These are phyloP conservation scores for Exocentrus adspersus DNA, from an alignment of 2,888 invertebrate species.

Conservation along the genomic window DNA sequence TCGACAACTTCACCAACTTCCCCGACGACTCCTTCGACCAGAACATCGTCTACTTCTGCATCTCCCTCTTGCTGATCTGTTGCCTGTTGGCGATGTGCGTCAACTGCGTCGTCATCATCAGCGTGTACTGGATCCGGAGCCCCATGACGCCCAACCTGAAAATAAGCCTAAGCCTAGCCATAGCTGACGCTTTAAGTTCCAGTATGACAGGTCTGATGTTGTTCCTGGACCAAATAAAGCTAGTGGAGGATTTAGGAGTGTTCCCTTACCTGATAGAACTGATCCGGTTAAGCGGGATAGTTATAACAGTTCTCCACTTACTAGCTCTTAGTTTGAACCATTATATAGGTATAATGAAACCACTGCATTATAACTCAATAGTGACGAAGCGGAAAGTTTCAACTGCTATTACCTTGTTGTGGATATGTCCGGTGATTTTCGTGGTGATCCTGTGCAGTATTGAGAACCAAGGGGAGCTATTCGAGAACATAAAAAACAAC, in stretches of 20 bases:
- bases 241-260: conserved; percentile 30
- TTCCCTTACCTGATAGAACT: conserved; percentile 59
- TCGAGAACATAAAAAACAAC: conserved; percentile 42
- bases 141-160: conserved; percentile 69
- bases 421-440: conserved; percentile 65
- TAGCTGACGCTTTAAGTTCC: conserved; percentile 69
- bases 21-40: conserved; percentile 25
- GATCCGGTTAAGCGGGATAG: conserved; percentile 68
- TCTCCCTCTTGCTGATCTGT: conserved; percentile 62
- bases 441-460: conserved; percentile 63
- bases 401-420: conserved; percentile 65
- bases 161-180: conserved; percentile 69
- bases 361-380: conserved; percentile 71
- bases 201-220: conserved; percentile 62
- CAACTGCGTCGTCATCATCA: conserved; percentile 67
- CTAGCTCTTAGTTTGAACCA: conserved; percentile 73
- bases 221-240: conserved; percentile 35
- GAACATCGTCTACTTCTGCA: conserved; percentile 32
- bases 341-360: conserved; percentile 71
- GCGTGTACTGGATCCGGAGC: conserved; percentile 68
- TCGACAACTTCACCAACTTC: not conserved
- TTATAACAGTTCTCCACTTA: conserved; percentile 72
- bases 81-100: conserved; percentile 67
- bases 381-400: conserved; percentile 67
- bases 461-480: conserved; percentile 64